A percentile compares a stretch with the other conserved stretches of the same genome.
phyloP scores from a whole-genome alignment of 2,113 vertebrate genomes.

The Nesoenas mayeri region DNA sequence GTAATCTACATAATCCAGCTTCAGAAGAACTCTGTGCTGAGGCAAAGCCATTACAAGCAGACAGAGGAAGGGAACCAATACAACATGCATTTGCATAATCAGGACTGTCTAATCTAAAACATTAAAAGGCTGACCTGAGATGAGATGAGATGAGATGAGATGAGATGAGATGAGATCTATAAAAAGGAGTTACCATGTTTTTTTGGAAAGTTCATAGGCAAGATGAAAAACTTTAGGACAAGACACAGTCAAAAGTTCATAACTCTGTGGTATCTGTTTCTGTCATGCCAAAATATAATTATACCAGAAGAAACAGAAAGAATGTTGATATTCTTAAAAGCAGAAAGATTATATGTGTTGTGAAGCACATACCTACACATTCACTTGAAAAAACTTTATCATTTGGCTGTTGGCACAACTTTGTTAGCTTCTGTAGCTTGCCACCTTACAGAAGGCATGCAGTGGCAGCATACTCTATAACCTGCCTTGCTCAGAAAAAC shows the following conservation, averaged over 20 bases:
- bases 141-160: background rate
- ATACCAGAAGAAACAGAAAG: background rate
- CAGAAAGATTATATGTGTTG: background rate
- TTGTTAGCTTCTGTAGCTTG: background rate
- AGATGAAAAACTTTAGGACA: background rate
- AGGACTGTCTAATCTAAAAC: background rate
- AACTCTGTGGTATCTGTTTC: background rate
- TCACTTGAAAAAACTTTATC: background rate
- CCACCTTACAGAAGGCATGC: background rate
- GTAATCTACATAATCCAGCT: background rate
- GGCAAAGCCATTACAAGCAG: background rate
- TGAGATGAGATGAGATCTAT: background rate
- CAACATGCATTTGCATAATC: background rate
- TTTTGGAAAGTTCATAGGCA: background rate
- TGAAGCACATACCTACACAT: background rate
- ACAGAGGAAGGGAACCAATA: background rate
- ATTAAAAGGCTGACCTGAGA: background rate
- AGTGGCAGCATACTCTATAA: background rate
- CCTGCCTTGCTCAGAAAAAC: background rate
- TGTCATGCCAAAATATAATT: background rate
- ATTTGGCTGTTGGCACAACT: background rate
- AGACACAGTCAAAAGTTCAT: background rate
- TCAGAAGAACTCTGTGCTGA: background rate
- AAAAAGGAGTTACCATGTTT: rapidly evolving
- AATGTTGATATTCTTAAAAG: background rate